phyloP scores from a whole-genome alignment of 1,140 invertebrate species.

The Drosophila malerkotliana region DNA sequence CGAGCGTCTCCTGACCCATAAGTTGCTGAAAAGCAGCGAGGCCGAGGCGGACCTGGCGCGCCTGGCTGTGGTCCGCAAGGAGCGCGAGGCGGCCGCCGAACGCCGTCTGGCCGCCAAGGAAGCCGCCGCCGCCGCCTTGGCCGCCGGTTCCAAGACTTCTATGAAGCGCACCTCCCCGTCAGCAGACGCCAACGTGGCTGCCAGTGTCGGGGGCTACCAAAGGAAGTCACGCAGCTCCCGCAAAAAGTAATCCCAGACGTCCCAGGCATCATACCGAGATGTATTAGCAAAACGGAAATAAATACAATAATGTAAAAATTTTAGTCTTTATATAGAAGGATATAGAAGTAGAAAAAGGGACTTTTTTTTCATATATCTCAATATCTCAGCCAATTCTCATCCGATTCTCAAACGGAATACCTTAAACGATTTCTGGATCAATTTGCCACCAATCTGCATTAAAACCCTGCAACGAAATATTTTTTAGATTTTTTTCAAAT shows the following conservation, averaged over 20 bases:
- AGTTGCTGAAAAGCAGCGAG: constrained; percentile 6
- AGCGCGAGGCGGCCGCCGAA: constrained; percentile 50
- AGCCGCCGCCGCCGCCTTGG: not conserved
- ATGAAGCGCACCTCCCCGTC: constrained; percentile 1
- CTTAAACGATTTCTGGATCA: too few species aligned
- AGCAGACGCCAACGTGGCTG: not conserved
- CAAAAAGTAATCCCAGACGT: not conserved
- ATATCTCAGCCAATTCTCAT: too few species aligned
- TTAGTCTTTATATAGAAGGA: not conserved
- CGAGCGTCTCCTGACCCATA: not conserved
- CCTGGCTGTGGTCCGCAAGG: constrained; percentile 38
- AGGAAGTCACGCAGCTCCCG: not conserved
- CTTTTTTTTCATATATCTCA: too few species aligned
- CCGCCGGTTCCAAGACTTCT: not conserved
- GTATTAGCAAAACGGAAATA: not conserved
- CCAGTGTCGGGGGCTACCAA: not conserved
- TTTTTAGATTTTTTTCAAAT: too few species aligned
- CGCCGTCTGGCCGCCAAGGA: constrained; percentile 50
- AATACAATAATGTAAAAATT: not conserved
- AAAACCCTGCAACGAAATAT: too few species aligned
- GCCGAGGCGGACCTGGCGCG: constrained; percentile 42
- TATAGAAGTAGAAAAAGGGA: not conserved
- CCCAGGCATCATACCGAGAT: not conserved
- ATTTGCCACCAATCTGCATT: too few species aligned
- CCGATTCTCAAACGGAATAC: too few species aligned